Percentiles rank a stretch among this genome's conserved stretches.
These are phyloP conservation scores for Cyclina sinensis DNA, from an alignment of 1,140 invertebrate species.

Conservation along the genomic window DNA sequence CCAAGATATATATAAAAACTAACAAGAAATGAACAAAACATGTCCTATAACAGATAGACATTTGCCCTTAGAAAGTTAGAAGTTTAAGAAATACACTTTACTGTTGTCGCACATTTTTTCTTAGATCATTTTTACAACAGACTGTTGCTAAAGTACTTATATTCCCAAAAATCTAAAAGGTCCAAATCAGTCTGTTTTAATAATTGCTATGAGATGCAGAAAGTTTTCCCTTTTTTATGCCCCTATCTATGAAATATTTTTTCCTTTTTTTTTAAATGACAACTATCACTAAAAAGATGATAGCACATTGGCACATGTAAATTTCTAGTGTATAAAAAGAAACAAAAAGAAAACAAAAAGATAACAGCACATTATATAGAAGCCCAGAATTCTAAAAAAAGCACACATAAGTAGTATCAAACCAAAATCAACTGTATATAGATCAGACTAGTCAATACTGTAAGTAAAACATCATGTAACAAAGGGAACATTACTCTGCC, in stretches of 20 bases:
- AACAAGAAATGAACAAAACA: background rate
- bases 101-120: no score
- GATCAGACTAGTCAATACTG: slow-evolving; percentile 68
- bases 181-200: no score
- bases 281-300: no score
- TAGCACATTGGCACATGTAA: slow-evolving; percentile 31
- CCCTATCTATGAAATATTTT: no score
- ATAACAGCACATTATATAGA: slow-evolving; percentile 47
- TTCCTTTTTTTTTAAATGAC: no score
- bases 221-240: no score
- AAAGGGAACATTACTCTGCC: slow-evolving; percentile 43
- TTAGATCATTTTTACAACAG: no score
- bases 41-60: background rate
- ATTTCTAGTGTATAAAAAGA: slow-evolving; percentile 23
- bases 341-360: slow-evolving; percentile 1
- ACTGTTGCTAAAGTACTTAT: no score
- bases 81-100: no score
- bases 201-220: no score
- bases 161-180: no score
- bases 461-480: slow-evolving; percentile 54
- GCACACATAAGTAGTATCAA: slow-evolving; percentile 57
- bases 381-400: slow-evolving; percentile 37
- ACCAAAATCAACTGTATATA: slow-evolving; percentile 54
- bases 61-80: background rate
- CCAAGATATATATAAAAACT: background rate